phyloP scores from a whole-genome alignment of 2,888 invertebrate species.

The Lacanobia oleracea region DNA sequence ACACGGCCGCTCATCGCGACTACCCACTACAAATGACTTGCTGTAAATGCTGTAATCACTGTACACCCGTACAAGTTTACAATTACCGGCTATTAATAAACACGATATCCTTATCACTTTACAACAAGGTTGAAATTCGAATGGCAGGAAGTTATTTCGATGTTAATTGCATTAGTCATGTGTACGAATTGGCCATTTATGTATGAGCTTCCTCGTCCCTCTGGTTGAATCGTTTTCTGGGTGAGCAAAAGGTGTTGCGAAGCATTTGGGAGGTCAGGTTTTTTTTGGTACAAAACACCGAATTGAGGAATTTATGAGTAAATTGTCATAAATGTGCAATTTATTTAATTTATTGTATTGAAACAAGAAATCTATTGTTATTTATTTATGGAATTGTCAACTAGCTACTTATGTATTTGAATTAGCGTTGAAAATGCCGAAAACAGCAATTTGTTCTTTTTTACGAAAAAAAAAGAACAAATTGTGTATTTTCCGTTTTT shows the following conservation, averaged over 20 bases:
- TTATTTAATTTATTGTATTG: slow-evolving; percentile 18
- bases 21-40: slow-evolving; percentile 54
- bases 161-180: slow-evolving; percentile 32
- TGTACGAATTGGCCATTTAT: slow-evolving; percentile 22
- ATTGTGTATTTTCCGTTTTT: too few relatives aligned
- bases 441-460: too few relatives aligned
- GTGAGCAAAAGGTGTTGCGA: slow-evolving; percentile 14
- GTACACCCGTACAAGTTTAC: slow-evolving; percentile 29
- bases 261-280: slow-evolving; percentile 36
- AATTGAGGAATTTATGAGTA: slow-evolving; percentile 38
- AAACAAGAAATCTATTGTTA: neutral
- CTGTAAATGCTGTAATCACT: slow-evolving; percentile 45
- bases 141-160: neutral
- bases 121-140: slow-evolving; percentile 29
- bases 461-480: too few relatives aligned
- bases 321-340: slow-evolving; percentile 5
- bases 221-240: neutral
- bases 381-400: neutral
- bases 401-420: neutral
- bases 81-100: neutral
- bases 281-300: slow-evolving; percentile 47
- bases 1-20: slow-evolving; percentile 50
- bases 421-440: too few relatives aligned
- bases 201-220: slow-evolving; percentile 39
- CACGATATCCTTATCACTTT: slow-evolving; percentile 4